Evolutionary conservation across 2,113 vertebrate species (phyloP).

Genomic region (Tupaia chinensis): DNA sequence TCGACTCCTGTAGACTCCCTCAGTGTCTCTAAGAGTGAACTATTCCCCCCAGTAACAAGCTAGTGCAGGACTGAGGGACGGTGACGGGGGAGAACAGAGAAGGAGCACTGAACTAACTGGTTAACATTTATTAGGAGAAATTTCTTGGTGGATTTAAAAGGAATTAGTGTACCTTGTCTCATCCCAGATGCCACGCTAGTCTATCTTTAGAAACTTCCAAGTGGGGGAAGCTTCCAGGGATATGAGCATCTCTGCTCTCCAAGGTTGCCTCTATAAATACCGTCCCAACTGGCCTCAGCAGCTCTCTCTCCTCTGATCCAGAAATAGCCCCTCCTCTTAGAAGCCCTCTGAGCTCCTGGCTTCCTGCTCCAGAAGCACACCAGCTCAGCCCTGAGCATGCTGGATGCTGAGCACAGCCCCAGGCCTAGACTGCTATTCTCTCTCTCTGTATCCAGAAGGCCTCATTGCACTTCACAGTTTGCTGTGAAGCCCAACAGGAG

Average conservation of each 20-base stretch:
- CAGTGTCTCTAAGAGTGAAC: not conserved
- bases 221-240: slow-evolving; percentile 10
- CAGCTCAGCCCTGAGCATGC: fast-evolving
- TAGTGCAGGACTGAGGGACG: not conserved
- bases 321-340: not conserved
- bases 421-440: not conserved
- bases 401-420: fast-evolving
- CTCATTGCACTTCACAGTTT: fast-evolving
- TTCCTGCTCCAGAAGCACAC: not conserved
- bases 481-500: not conserved
- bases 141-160: slow-evolving; percentile 27
- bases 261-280: slow-evolving; percentile 75
- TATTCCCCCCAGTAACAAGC: not conserved
- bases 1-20: not conserved
- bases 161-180: slow-evolving; percentile 52
- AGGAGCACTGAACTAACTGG: not conserved
- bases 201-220: slow-evolving; percentile 73
- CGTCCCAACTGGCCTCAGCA: not conserved
- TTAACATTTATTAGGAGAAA: slow-evolving; percentile 2
- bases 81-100: not conserved
- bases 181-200: slow-evolving; percentile 43
- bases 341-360: not conserved
- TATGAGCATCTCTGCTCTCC: slow-evolving; percentile 10
- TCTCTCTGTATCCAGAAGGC: fast-evolving
- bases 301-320: not conserved